These are phyloP conservation scores for Chamaea fasciata DNA, from an alignment of 2,113 vertebrate genomes.

Conservation along the genomic window DNA sequence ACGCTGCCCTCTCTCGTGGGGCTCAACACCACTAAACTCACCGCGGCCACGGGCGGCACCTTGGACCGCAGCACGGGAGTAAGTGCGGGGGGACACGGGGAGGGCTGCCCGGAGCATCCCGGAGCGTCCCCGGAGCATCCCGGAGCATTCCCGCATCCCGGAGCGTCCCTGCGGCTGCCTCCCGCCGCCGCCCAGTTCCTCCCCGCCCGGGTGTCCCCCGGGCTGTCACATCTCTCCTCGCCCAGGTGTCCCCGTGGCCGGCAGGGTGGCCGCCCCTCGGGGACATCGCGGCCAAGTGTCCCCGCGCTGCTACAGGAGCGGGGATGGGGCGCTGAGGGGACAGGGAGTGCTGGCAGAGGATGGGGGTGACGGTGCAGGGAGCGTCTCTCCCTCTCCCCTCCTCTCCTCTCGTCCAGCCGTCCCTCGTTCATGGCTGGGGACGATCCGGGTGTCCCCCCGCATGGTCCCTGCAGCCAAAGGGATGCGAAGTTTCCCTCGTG, in stretches of 20 bases:
- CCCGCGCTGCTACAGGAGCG: background rate
- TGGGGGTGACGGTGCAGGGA: background rate
- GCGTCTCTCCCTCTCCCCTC: background rate
- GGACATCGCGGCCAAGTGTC: background rate
- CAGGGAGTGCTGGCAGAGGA: background rate
- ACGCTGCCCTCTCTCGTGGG: constrained; percentile 95
- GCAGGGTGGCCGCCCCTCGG: background rate
- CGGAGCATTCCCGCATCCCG: background rate
- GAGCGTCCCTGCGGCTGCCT: background rate
- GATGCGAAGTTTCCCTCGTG: background rate
- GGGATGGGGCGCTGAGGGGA: background rate
- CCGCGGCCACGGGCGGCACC: constrained; percentile 86
- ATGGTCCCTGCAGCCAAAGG: background rate
- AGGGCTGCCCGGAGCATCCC: background rate
- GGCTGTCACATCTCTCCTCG: background rate
- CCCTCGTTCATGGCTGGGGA: background rate
- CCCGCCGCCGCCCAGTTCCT: background rate
- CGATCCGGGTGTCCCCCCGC: accelerated
- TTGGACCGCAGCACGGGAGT: constrained; percentile 92
- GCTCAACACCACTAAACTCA: constrained; percentile 91
- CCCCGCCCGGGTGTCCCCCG: background rate
- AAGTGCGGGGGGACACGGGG: constrained; percentile 65
- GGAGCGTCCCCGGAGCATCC: background rate
- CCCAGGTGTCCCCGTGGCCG: background rate
- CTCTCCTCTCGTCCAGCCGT: background rate